Percentiles rank a stretch among this genome's conserved stretches.
Conservation (phyloP, 2,113 vertebrate species). For the Takifugu bimaculatus region DNA sequence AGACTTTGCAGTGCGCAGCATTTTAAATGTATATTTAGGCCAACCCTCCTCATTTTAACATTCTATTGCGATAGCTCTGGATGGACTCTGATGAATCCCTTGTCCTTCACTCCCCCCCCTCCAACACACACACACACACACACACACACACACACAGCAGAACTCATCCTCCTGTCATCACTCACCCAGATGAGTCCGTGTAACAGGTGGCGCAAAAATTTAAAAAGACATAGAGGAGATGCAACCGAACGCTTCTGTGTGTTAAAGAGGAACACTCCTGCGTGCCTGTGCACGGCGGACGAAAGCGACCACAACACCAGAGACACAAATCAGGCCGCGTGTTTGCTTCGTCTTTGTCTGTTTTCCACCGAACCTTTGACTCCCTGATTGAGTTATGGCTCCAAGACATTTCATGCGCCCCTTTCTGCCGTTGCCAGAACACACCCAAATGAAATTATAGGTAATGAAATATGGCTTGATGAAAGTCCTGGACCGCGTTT, state of each 20-base stretch:
- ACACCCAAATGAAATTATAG: slow-evolving; percentile 40
- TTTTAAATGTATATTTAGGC: slow-evolving; percentile 29
- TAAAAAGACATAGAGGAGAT: slow-evolving; percentile 55
- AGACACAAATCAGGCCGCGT: slow-evolving; percentile 6
- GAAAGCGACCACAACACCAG: not conserved
- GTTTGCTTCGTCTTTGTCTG: not conserved
- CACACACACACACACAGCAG: slow-evolving; percentile 1
- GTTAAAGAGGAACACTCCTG: slow-evolving; percentile 1
- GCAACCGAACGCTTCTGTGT: slow-evolving; percentile 38
- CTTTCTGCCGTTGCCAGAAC: slow-evolving; percentile 15
- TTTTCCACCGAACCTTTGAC: not conserved
- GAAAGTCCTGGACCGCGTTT: slow-evolving; percentile 14
- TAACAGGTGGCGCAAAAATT: slow-evolving; percentile 68
- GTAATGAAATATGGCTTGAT: slow-evolving; percentile 41
- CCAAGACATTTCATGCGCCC: slow-evolving; percentile 18
- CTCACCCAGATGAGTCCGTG: slow-evolving; percentile 52
- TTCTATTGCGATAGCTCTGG: slow-evolving; percentile 17
- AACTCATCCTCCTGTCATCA: slow-evolving; percentile 67
- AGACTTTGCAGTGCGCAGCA: not conserved
- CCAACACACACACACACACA: not conserved
- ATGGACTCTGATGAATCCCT: slow-evolving; percentile 31
- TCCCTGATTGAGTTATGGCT: not conserved
- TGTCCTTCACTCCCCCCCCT: slow-evolving; percentile 51
- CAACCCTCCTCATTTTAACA: slow-evolving; percentile 19
- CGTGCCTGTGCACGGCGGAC: slow-evolving; percentile 1